Percentiles rank a stretch among this genome's conserved stretches.
These are phyloP conservation scores for Cryptus armator DNA, from an alignment of 2,888 invertebrate species.

Conservation along the genomic window DNA sequence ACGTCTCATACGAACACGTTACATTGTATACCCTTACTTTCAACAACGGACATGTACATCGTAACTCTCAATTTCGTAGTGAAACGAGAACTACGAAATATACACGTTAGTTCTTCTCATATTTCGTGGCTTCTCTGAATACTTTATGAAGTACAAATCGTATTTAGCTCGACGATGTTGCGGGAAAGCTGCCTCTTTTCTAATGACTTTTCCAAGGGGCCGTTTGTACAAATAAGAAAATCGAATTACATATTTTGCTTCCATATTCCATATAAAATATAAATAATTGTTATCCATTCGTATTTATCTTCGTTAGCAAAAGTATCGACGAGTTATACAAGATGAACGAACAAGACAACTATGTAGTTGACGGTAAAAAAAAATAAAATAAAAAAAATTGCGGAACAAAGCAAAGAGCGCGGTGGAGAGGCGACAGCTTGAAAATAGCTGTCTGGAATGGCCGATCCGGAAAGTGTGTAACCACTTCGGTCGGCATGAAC, in stretches of 20 bases:
- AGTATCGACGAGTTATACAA: conserved; percentile 37
- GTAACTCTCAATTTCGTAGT: conserved; percentile 37
- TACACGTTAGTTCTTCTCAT: background rate
- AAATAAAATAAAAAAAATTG: conserved; percentile 45
- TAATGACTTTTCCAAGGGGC: background rate
- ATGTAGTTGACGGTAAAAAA: background rate
- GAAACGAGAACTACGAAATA: conserved; percentile 22
- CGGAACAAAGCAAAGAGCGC: conserved; percentile 37
- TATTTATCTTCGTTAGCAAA: background rate
- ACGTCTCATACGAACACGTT: conserved; percentile 18
- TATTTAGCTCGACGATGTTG: conserved; percentile 2
- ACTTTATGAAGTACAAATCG: conserved; percentile 30
- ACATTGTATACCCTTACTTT: conserved; percentile 48
- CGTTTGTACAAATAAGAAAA: background rate
- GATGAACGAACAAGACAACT: conserved; percentile 42
- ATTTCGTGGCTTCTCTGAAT: conserved; percentile 17
- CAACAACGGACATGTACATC: conserved; percentile 43
- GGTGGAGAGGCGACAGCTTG: conserved; percentile 60
- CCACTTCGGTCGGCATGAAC: conserved; percentile 71
- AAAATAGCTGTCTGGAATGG: conserved; percentile 70
- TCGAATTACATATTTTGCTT: background rate
- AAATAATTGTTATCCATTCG: background rate
- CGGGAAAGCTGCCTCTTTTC: background rate
- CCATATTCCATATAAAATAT: background rate
- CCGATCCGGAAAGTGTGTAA: conserved; percentile 73